Base-by-base conservation (phyloP, 1,140 invertebrate species). In the Lepeophtheirus salmonis region DNA sequence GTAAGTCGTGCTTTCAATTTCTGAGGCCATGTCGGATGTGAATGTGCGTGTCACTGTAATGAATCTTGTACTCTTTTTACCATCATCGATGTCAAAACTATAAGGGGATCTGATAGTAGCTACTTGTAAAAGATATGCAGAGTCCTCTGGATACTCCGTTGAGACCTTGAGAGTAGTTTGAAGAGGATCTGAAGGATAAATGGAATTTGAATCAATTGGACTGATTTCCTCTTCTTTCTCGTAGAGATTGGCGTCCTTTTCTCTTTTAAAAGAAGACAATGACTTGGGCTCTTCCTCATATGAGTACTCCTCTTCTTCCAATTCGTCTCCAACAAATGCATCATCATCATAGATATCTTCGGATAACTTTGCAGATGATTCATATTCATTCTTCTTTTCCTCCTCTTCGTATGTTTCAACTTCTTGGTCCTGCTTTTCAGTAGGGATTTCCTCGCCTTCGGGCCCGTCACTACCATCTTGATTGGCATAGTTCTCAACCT, bases 91-190 rank as follows among this genome's bases (percentile, higher is more conserved):
- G 77, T 88, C 83, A 71, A 89, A 89, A 20, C 83, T 81, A 67
- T 87, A 89, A 0, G 86, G 86, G 52, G 84, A 86, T 68, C 85
- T 86, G 59, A 89, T 84, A 0, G 86, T 89, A 3, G 85, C 86
- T 62, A 89, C 84, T 74, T 89, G 69, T 82, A 67, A 86, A 63
- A 87, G 17, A 21, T 21, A 17, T 12, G 55, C 20, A 2, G 55
- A 26, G 13, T 60, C 83, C 23, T 82, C 79, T 0, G 84, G 82
- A 1, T 85, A 88, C 1, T 84, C 86, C 60, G 88, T 89, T 70
- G 87, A 83, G 3, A 68, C 67, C 1, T 65, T 60, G 26, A 69
- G 21, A 6, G 68, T 69, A 48, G 59, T 61, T 55, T 61, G 59
- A 17, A 61, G 24, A 25, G 16, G 50, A n/a, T 61, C 59, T 14